These are phyloP conservation scores for Stegophylla sp. DNA, from an alignment of 2,888 invertebrate genomes.

Conservation along the genomic window DNA sequence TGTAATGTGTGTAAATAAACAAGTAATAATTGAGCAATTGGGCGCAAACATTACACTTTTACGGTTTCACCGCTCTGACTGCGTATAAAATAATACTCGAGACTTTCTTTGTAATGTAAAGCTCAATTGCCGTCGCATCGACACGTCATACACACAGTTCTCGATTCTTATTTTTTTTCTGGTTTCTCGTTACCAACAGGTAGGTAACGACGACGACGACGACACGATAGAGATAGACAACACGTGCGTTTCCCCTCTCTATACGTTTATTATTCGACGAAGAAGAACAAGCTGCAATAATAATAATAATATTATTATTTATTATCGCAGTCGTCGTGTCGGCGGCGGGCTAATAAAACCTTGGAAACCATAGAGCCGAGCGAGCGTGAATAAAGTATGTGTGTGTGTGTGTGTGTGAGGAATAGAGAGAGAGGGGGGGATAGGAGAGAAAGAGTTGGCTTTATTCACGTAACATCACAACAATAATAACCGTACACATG, in stretches of 20 bases:
- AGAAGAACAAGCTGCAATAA: slow-evolving; percentile 18
- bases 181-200: slow-evolving; percentile 42
- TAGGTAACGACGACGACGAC: slow-evolving; percentile 22
- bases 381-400: no score
- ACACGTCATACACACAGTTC: neutral
- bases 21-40: slow-evolving; percentile 11
- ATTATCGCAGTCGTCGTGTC: slow-evolving; percentile 10
- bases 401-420: no score
- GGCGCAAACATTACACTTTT: slow-evolving; percentile 18
- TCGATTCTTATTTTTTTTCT: slow-evolving; percentile 9
- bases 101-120: neutral
- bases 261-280: neutral
- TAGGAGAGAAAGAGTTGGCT: neutral
- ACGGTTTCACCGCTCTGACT: slow-evolving; percentile 14
- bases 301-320: no score
- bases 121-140: neutral
- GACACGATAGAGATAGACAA: no score
- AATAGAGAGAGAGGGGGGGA: neutral
- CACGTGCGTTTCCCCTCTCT: slow-evolving; percentile 37
- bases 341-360: slow-evolving; percentile 25
- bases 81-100: neutral
- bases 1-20: neutral
- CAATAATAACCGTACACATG: neutral
- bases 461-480: neutral
- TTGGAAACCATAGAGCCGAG: slow-evolving; percentile 5